Conservation (phyloP, 1,140 invertebrate genomes). For the Euglossa dilemma region DNA sequence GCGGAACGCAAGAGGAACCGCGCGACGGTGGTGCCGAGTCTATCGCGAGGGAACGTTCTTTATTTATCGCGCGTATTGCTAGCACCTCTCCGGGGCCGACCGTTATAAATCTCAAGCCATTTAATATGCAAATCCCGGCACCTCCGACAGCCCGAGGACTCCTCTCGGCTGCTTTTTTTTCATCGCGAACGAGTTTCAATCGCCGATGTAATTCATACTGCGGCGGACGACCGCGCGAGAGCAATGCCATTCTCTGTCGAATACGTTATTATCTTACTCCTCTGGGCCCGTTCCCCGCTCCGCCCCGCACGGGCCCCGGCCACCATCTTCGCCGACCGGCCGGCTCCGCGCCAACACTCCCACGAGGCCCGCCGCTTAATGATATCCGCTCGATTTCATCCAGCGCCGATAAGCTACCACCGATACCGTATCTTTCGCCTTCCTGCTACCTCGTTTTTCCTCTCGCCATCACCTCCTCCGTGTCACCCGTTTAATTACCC, state of each 20-base stretch:
- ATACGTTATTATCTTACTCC: slow-evolving; percentile 65
- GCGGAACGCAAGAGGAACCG: background rate
- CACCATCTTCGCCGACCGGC: background rate
- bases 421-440: slow-evolving; percentile 9
- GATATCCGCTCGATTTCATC: slow-evolving; percentile 43
- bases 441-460: background rate
- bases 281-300: background rate
- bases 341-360: slow-evolving; percentile 47
- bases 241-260: slow-evolving; percentile 62
- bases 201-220: slow-evolving; percentile 71
- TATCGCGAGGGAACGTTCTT: slow-evolving; percentile 53
- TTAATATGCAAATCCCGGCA: slow-evolving; percentile 81
- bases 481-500: no score
- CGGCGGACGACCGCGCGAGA: slow-evolving; percentile 44
- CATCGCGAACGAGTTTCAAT: slow-evolving; percentile 75
- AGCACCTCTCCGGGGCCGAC: slow-evolving; percentile 56
- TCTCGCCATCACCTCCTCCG: background rate
- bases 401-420: slow-evolving; percentile 4
- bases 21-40: slow-evolving; percentile 12
- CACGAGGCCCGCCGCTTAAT: slow-evolving; percentile 27
- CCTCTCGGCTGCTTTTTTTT: slow-evolving; percentile 46
- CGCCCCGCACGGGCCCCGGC: background rate
- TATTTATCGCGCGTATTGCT: slow-evolving; percentile 69
- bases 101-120: slow-evolving; percentile 82
- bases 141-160: slow-evolving; percentile 55